phyloP scores from a whole-genome alignment of 2,113 vertebrate species.

The Charadrius vociferus region DNA sequence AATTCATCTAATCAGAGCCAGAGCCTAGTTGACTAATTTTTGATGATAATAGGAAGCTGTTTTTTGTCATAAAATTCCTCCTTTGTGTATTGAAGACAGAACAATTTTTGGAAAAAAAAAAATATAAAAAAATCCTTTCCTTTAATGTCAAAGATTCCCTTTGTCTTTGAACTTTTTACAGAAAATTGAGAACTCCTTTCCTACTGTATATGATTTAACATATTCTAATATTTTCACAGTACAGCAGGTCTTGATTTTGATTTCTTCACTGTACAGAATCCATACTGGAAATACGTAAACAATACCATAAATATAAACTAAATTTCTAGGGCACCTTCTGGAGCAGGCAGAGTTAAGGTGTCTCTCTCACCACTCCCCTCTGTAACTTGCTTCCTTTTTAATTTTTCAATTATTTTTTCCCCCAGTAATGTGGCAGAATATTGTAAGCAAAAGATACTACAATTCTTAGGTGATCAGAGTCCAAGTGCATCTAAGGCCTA shows the following conservation, averaged over 20 bases:
- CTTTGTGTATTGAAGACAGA: neutral
- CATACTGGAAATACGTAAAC: neutral
- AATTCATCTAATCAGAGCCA: neutral
- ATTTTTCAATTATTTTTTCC: no score
- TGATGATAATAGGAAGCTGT: neutral
- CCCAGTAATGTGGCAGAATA: neutral
- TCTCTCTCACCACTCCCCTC: neutral
- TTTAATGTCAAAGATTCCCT: neutral
- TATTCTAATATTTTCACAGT: neutral
- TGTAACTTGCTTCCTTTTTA: neutral
- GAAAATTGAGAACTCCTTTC: neutral
- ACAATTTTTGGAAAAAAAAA: neutral
- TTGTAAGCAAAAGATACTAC: neutral
- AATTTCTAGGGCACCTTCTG: neutral
- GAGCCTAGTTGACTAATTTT: neutral
- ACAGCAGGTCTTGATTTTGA: neutral
- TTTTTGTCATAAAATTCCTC: neutral
- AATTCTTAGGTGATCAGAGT: fast-evolving
- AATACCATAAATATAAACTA: neutral
- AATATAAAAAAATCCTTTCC: neutral
- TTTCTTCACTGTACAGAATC: neutral
- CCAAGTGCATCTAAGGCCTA: neutral
- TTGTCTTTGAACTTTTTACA: neutral
- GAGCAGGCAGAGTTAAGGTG: neutral
- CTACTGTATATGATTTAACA: neutral